Percentiles rank a stretch among this genome's conserved stretches.
These are phyloP conservation scores for Tachina fera DNA, from an alignment of 2,888 invertebrate genomes.

Conservation along the genomic window DNA sequence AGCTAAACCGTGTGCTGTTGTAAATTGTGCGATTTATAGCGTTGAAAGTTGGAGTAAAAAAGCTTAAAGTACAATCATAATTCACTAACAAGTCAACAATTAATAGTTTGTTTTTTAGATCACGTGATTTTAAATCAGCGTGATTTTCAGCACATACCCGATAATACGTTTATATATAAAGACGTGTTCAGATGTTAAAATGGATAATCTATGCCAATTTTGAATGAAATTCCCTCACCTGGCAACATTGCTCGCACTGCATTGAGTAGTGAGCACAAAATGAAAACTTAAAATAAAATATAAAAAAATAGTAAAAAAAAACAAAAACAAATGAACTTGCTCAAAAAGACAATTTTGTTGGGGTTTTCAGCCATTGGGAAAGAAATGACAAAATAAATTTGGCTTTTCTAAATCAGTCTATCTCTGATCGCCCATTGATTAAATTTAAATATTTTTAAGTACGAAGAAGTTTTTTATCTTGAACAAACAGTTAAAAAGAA, in stretches of 20 bases:
- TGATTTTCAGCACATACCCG: too few relatives aligned
- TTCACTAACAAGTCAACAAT: too few relatives aligned
- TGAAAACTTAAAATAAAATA: conserved; percentile 6
- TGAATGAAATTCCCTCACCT: too few relatives aligned
- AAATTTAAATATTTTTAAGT: conserved; percentile 77
- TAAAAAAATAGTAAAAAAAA: neutral
- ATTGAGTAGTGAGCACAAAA: conserved; percentile 17
- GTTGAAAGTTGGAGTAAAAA: too few relatives aligned
- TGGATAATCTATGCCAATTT: too few relatives aligned
- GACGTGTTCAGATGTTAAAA: too few relatives aligned
- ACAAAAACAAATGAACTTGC: conserved; percentile 54
- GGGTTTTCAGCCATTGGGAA: conserved; percentile 62
- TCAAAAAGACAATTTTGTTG: conserved; percentile 51
- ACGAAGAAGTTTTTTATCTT: conserved; percentile 58
- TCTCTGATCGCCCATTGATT: conserved; percentile 83
- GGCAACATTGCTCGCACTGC: neutral
- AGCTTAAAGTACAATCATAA: too few relatives aligned
- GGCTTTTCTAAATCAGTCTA: conserved; percentile 78
- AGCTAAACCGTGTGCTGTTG: too few relatives aligned
- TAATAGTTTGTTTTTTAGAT: too few relatives aligned
- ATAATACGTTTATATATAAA: too few relatives aligned
- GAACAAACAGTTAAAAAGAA: conserved; percentile 59
- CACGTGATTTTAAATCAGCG: too few relatives aligned
- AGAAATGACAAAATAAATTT: conserved; percentile 69
- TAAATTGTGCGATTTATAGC: too few relatives aligned